phyloP scores from a whole-genome alignment of 2,888 invertebrate species.

The Eumerus sabulonum region DNA sequence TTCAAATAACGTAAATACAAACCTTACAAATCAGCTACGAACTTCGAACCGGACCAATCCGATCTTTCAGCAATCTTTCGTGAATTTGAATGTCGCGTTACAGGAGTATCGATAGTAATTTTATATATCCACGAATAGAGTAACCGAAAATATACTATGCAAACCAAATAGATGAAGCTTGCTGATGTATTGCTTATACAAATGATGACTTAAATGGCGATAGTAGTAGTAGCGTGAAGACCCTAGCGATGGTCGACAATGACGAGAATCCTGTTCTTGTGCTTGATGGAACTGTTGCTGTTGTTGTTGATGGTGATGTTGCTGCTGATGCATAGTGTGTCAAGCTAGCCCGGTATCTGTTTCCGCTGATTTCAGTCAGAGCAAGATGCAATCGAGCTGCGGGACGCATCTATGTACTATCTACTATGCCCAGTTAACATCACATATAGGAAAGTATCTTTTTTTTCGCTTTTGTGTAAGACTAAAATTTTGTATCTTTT shows the following conservation, averaged over 20 bases:
- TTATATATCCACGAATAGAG: constrained; percentile 38
- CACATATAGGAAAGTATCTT: constrained; percentile 11
- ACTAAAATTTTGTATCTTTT: too few species aligned
- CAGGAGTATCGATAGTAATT: constrained; percentile 48
- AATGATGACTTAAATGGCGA: constrained; percentile 62
- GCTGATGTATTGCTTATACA: constrained; percentile 41
- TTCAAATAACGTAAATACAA: too few species aligned
- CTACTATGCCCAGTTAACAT: constrained; percentile 11
- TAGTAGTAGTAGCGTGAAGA: constrained; percentile 61
- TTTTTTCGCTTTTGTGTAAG: background rate
- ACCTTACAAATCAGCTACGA: constrained; percentile 23
- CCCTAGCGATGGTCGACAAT: constrained; percentile 59
- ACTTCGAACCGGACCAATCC: constrained; percentile 39
- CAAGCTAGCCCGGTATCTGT: constrained; percentile 36
- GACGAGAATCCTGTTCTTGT: constrained; percentile 58
- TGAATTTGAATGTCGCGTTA: constrained; percentile 30
- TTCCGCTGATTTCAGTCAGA: constrained; percentile 48
- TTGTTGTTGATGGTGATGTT: constrained; percentile 31
- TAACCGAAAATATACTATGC: constrained; percentile 26
- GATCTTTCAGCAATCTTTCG: constrained; percentile 18
- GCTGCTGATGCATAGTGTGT: constrained; percentile 65
- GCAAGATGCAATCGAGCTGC: constrained; percentile 15
- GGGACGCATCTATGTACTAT: constrained; percentile 19
- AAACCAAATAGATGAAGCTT: constrained; percentile 27
- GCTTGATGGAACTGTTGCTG: constrained; percentile 25